Base-by-base conservation (phyloP, 2,113 vertebrate genomes). In the Chitala chitala region DNA sequence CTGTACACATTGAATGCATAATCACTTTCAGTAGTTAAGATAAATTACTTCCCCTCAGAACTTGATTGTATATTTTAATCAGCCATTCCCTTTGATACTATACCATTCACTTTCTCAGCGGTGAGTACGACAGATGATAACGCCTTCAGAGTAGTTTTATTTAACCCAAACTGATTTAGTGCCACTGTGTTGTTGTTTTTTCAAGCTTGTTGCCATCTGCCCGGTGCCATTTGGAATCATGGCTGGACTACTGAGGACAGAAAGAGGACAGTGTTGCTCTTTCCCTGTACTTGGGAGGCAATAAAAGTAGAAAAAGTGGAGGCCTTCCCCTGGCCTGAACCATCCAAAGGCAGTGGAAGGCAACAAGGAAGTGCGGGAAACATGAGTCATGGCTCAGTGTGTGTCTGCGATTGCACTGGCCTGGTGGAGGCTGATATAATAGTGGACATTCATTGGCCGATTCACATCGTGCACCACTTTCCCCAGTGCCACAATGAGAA, bases 41-140 rank as follows among this genome's bases (percentile, higher is more conserved):
- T 93, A 94, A 95, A 90, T 94, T 93, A 94, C 96, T 89, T 94
- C 93, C 94, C 93, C 93, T 83, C 86, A 91, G 93, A 93, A 96
- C 91, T 94, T 93, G 96, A 94, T 92, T 93, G 82, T 87, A 91
- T 93, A 94, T 96, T 91, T 94, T 93, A 96, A 95, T 98, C 98
- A 96, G 15, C 96, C 97, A n/a, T 81, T 72, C 70, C 26, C 53
- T 5, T 72, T 90, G 91, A 90, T 85, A 88, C 87, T 88, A 86
- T 89, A 90, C 91, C 91, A 89, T 91, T 91, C 90, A 87, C 89
- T 93, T 91, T 89, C 85, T 87, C 78, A 84, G 90, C 90, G 84
- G 92, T 92, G 94, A 94, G 96, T 44, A 68, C 44, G 42, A 38
- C n/a, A 46, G 38, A 8, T 15, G 6, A 29, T 33, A 51, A 51